A percentile compares a stretch with the other conserved stretches of the same genome.
These are phyloP conservation scores for Bombus polaris DNA, from an alignment of 1,140 invertebrate species.

Conservation along the genomic window DNA sequence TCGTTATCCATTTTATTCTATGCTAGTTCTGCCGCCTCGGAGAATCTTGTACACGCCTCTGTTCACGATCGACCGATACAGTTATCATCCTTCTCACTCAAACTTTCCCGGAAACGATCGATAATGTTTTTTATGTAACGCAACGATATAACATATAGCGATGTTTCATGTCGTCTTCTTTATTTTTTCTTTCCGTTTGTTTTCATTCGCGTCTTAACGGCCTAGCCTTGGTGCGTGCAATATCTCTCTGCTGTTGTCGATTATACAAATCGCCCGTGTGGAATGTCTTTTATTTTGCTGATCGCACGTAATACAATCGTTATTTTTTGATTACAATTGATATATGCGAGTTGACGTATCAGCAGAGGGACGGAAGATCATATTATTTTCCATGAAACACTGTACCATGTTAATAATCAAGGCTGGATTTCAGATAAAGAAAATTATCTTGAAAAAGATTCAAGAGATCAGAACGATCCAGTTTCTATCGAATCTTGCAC, in stretches of 20 bases:
- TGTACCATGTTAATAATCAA: conserved; percentile 36
- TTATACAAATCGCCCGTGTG: not conserved
- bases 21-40: not conserved
- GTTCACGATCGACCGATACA: conserved; percentile 11
- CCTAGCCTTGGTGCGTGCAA: conserved; percentile 40
- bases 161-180: not conserved
- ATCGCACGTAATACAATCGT: not conserved
- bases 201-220: not conserved
- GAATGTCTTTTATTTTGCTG: not conserved
- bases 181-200: not conserved
- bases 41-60: conserved; percentile 9
- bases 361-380: not conserved
- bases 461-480: not conserved
- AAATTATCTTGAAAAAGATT: not conserved
- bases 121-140: conserved; percentile 2
- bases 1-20: conserved; percentile 30
- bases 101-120: conserved; percentile 54
- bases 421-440: not conserved
- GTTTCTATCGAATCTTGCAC: not conserved
- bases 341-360: not conserved
- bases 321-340: not conserved
- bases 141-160: no score
- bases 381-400: conserved; percentile 13
- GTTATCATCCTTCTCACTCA: conserved; percentile 48
- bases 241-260: not conserved